Evolutionary conservation across 2,888 invertebrate species (phyloP).

Genomic region (Sympetrum striolatum): DNA sequence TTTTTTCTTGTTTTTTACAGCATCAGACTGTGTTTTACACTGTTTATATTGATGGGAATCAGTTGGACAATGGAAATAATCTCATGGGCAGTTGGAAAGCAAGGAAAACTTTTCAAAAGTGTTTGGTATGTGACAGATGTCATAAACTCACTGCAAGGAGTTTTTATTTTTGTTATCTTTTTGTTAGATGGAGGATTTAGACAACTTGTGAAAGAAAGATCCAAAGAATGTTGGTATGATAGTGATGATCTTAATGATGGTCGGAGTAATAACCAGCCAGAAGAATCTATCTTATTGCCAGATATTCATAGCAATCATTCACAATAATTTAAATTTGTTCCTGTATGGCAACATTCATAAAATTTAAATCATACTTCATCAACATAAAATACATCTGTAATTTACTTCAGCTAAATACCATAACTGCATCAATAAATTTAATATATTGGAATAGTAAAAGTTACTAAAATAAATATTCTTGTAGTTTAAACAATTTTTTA

Average conservation of each 20-base stretch:
- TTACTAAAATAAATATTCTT: too few relatives aligned
- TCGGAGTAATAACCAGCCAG: too few relatives aligned
- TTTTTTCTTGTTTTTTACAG: background rate
- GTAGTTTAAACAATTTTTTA: too few relatives aligned
- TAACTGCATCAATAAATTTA: too few relatives aligned
- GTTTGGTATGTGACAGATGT: conserved; percentile 19
- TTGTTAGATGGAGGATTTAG: background rate
- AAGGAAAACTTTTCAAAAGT: background rate
- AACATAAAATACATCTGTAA: too few relatives aligned
- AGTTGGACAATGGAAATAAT: conserved; percentile 25
- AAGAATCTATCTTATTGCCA: too few relatives aligned
- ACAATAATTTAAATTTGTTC: too few relatives aligned
- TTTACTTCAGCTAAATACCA: too few relatives aligned
- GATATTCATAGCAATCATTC: too few relatives aligned
- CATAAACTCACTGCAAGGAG: conserved; percentile 2
- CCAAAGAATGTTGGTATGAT: background rate
- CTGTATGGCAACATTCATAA: too few relatives aligned
- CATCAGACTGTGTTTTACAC: background rate
- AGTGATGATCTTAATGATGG: background rate
- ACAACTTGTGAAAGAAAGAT: background rate
- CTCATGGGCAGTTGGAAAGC: conserved; percentile 10
- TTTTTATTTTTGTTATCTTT: conserved; percentile 3
- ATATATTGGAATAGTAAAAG: too few relatives aligned
- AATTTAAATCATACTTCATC: too few relatives aligned
- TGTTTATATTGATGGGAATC: conserved; percentile 9